Base-by-base conservation (phyloP, 30 jellyfish, hydroid and myxozoan species). In the Aurelia coerulea region DNA sequence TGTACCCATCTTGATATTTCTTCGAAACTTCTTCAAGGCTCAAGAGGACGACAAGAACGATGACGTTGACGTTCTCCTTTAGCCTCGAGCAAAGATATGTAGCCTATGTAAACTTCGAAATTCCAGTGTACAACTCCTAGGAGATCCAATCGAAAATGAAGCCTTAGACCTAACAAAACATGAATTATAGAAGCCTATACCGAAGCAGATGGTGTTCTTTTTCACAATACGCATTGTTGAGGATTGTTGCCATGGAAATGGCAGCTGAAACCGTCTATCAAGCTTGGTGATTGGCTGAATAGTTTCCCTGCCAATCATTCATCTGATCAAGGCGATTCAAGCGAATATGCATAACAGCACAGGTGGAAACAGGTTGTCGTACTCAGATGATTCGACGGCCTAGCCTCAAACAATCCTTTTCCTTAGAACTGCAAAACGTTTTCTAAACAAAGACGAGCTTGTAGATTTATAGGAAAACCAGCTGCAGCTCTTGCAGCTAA, bases 331-430 rank as follows among this genome's bases (percentile, higher is more conserved):
- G 70, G 62, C 75, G 79, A 83, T 69, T 69, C 92, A 83, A 66
- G 62, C 66, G 70, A 64, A 77, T 76, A 19, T 63, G 90, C 96
- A 87, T 87, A 87, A 59, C 92, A 87, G 90, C 96, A 87, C 96
- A 87, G 96, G 96, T 87, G 96, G 96, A 77, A 87, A 80, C 96
- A 87, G 96, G 96, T 87, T 87, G 96, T 64, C 29, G 96, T 39
- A 87, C 79, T 34, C 84, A 87, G 70, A 62, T 63, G 42, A 72
- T 71, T 83, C 77, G 73, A 35, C 54, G 72, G 74, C 87, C 87
- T 29, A 77, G 77, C 87, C 62, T 77, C 64, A 19, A 31, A 60
- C 60, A 17, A 54, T 46, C 34, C 34, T 62, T 62, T n/a, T 62
- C 72, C 72, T 29, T 62, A n/a, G 72, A 18, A 62, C 31, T n/a